Conservation (phyloP, 35 echinoderm and acorn worm species). For the Apostichopus parvimensis region DNA sequence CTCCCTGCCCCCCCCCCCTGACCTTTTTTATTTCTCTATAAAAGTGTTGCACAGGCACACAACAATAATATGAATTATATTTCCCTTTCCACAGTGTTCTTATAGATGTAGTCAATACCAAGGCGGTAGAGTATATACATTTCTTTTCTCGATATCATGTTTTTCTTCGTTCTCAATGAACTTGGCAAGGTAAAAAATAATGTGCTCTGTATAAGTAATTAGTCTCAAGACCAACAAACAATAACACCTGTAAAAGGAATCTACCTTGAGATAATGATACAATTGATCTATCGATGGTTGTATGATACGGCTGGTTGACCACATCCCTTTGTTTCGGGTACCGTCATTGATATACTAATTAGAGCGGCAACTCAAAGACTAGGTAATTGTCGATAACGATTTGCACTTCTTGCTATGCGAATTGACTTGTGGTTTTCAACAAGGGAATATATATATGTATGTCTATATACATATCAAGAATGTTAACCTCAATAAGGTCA, state of each 20-base stretch:
- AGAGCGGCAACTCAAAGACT: slow-evolving; percentile 28
- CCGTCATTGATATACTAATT: slow-evolving; percentile 15
- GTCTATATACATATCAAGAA: no score
- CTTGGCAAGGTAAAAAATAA: neutral
- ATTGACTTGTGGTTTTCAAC: slow-evolving; percentile 24
- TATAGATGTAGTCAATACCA: no score
- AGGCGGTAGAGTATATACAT: no score
- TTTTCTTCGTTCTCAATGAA: neutral
- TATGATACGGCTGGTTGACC: neutral
- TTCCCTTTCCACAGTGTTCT: no score
- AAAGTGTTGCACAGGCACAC: no score
- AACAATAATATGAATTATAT: no score
- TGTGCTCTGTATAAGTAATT: neutral
- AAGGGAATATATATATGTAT: neutral
- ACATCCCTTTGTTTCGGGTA: slow-evolving; percentile 21
- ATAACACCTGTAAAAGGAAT: neutral
- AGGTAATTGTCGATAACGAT: slow-evolving; percentile 4
- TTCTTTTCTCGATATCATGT: neutral
- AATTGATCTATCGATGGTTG: neutral
- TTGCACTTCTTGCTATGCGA: slow-evolving; percentile 28
- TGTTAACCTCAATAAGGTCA: slow-evolving; percentile 39
- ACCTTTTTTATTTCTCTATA: no score
- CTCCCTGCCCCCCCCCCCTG: no score
- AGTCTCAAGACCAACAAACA: neutral
- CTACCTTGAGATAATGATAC: neutral